Base-by-base conservation (phyloP, 2,113 vertebrate species). In the Poeciliopsis turrubarensis region DNA sequence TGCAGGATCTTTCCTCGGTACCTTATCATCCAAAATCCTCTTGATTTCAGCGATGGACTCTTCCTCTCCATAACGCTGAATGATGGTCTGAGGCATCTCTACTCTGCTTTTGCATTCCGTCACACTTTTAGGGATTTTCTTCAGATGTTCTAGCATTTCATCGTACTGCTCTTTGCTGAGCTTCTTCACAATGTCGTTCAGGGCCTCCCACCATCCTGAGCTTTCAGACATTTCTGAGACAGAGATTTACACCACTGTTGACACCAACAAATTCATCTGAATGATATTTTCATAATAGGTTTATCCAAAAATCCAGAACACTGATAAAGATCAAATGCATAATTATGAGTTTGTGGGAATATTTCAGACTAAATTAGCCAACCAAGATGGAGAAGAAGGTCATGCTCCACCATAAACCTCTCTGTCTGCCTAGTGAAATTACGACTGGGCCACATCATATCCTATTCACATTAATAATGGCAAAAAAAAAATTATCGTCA, bases 161-260 rank as follows among this genome's bases (percentile, higher is more conserved):
- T 7, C 0, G 19, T n/a, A 73, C 54, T 85, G 25, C 0, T 0
- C 0, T 0, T 31, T 0, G 0, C 1, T 0, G 61, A 81, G 57
- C 0, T 79, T 5, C 27, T 77, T 66, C 0, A 86, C 3, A 29
- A 82, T 77, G 30, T 4, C 1, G 1, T 4, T 47, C 69, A 82
- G 76, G 13, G 30, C 22, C 0, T 0, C 0, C 3, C 26, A 65
- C 81, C 83, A 88, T 0, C 17, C 19, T 39, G 25, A 37, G 26
- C 29, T 27, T 0, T 3, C 2, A 0, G 70, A 14, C 74, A 80
- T 80, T 15, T 77, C 26, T 76, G 44, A 65, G 19, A 32, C n/a
- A 60, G 22, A 60, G 31, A 64, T 3, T 1, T 15, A 19, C 68
- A 44, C 22, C 3, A 19, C 29, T 51, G 41, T 44, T 31, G 15